Base-by-base conservation (phyloP, 2,113 vertebrate genomes). In the Ceyx cyanopectus region DNA sequence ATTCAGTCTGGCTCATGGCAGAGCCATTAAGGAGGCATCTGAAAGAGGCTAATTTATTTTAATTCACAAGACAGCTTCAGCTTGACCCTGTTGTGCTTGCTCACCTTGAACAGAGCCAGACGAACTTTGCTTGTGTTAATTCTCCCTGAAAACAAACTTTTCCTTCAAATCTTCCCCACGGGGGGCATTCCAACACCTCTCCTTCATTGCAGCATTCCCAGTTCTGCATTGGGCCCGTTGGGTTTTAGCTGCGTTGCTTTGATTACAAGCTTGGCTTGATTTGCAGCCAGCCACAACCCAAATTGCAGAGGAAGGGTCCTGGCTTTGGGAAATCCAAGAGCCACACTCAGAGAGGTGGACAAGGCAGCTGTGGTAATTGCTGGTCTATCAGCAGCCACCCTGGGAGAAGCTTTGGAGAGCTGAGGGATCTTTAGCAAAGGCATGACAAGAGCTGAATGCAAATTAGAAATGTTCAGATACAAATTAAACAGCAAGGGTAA, bases 21-120 rank as follows among this genome's bases (percentile, higher is more conserved):
- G 76, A 75, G 76, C 80, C 61, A 48, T 83, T 96, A 81, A 78
- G 65, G 92, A 96, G 80, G 73, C 69, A 61, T 45, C 7, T 10
- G 81, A 78, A 78, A 40, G 34, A 76, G 69, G 89, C 56, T 81
- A 81, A 96, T 96, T 95, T 84, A 95, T 95, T 90, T 81, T 92
- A 76, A 96, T 94, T 92, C 27, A 5, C 40, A 61, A 79, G 86
- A 54, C 91, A 91, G 75, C 69, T 87, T 82, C 74, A 69, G 70
- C 75, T 73, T 92, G 95, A 94, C 89, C 86, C 84, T 79, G 72
- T 15, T 57, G 77, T 41, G 90, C 16, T 93, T 74, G 17, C 93
- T 96, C 88, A 95, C 96, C 90, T 93, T 87, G 92, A 96, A 89
- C 69, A 82, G 72, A 95, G 62, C 54, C 43, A 26, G 77, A 11